These are phyloP conservation scores for Callospermophilus lateralis DNA, from an alignment of 2,113 vertebrate species.

Conservation along the genomic window DNA sequence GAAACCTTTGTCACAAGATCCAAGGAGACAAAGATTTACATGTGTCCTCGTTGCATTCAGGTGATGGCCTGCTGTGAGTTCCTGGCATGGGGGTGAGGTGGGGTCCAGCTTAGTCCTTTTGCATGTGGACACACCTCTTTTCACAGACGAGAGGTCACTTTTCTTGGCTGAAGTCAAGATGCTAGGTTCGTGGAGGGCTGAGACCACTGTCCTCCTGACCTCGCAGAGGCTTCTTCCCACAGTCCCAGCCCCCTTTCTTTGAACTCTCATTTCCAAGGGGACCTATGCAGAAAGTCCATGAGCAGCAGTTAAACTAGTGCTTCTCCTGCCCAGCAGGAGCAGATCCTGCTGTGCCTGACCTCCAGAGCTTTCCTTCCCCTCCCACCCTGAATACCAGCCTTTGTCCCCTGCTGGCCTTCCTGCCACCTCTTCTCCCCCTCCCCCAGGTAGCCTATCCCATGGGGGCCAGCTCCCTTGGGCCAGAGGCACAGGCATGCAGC, in stretches of 20 bases:
- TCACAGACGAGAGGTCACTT: not conserved
- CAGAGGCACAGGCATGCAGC: not conserved
- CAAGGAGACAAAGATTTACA: not conserved
- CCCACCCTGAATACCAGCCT: not conserved
- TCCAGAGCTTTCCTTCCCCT: no score
- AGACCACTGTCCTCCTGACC: not conserved
- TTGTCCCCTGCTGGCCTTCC: not conserved
- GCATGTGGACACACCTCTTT: not conserved
- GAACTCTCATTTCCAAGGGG: not conserved
- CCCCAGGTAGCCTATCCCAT: not conserved
- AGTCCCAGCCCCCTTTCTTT: not conserved
- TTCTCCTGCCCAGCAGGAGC: not conserved
- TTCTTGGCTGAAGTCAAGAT: not conserved
- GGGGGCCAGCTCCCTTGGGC: not conserved
- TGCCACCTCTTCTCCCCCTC: fast-evolving
- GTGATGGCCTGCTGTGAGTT: not conserved
- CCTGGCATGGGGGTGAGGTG: not conserved
- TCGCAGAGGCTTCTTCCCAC: not conserved
- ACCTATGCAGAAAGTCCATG: not conserved
- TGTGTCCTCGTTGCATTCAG: not conserved
- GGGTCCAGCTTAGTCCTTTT: not conserved
- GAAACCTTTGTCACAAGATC: not conserved
- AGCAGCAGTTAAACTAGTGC: not conserved
- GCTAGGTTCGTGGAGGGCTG: not conserved
- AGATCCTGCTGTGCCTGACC: not conserved